Percentiles rank a stretch among this genome's conserved stretches.
Evolutionary conservation across 2,113 vertebrate genomes (phyloP).

Genomic region (Electrona antarctica): DNA sequence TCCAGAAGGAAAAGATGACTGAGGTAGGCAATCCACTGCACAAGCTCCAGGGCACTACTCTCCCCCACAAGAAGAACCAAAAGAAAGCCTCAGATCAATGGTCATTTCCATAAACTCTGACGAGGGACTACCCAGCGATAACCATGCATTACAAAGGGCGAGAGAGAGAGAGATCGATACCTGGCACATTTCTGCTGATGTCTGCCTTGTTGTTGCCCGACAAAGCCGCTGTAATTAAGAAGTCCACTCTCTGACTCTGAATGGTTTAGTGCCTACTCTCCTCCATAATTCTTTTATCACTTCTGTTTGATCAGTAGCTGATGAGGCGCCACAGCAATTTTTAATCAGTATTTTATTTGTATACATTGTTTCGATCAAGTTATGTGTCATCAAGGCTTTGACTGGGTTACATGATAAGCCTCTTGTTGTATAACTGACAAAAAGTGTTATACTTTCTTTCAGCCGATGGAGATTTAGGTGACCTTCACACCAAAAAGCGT

Average conservation of each 20-base stretch:
- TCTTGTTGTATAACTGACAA: slow-evolving; percentile 19
- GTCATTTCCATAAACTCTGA: slow-evolving; percentile 66
- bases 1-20: slow-evolving; percentile 57
- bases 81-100: slow-evolving; percentile 59
- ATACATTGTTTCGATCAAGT: slow-evolving; percentile 16
- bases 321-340: neutral
- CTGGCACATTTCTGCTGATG: slow-evolving; percentile 49
- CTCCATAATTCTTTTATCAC: slow-evolving; percentile 27
- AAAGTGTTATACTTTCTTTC: slow-evolving; percentile 1
- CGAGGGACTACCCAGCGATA: slow-evolving; percentile 58
- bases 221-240: slow-evolving; percentile 72
- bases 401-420: slow-evolving; percentile 10
- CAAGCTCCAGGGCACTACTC: slow-evolving; percentile 1
- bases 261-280: slow-evolving; percentile 3
- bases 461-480: slow-evolving; percentile 14
- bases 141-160: slow-evolving; percentile 65
- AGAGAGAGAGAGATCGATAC: slow-evolving; percentile 67
- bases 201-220: slow-evolving; percentile 59
- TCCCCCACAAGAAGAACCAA: neutral
- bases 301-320: neutral
- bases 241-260: slow-evolving; percentile 48
- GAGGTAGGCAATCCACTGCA: slow-evolving; percentile 36
- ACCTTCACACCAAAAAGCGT: no score
- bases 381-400: slow-evolving; percentile 4
- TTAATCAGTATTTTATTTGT: neutral